These are phyloP conservation scores for Musca vetustissima DNA, from an alignment of 1,140 invertebrate species.

Conservation along the genomic window DNA sequence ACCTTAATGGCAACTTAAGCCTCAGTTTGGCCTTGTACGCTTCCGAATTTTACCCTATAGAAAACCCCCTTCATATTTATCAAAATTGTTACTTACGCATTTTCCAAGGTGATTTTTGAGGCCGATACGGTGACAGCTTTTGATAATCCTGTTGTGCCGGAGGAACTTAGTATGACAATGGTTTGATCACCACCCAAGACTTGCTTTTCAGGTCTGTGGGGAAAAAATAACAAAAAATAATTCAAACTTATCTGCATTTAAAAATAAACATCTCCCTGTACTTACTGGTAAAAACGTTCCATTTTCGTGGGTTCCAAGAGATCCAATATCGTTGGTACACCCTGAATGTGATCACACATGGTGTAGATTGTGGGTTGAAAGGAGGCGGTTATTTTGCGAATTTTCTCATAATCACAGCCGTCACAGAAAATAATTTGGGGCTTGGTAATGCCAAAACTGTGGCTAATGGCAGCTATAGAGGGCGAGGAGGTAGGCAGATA, in stretches of 20 bases:
- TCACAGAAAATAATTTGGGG: slow-evolving; percentile 52
- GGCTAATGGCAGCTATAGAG: slow-evolving; percentile 35
- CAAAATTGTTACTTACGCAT: slow-evolving; percentile 24
- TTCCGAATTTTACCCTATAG: no score
- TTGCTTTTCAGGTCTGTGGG: slow-evolving; percentile 20
- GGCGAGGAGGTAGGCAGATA: no score
- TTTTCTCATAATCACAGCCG: slow-evolving; percentile 34
- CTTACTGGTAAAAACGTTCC: slow-evolving; percentile 43
- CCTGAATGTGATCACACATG: slow-evolving; percentile 41
- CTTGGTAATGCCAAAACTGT: slow-evolving; percentile 45
- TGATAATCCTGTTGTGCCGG: slow-evolving; percentile 74
- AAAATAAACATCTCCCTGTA: no score
- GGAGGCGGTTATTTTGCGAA: slow-evolving; percentile 36
- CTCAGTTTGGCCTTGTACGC: no score
- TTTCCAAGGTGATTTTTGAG: background rate
- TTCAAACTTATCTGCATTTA: no score
- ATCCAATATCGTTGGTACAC: slow-evolving; percentile 41
- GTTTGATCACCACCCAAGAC: slow-evolving; percentile 34
- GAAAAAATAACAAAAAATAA: background rate
- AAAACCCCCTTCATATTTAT: background rate
- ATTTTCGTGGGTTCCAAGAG: slow-evolving; percentile 38
- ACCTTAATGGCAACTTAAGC: no score
- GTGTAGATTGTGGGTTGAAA: slow-evolving; percentile 41
- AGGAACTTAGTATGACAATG: slow-evolving; percentile 59
- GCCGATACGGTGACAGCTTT: slow-evolving; percentile 74